A percentile compares a stretch with the other conserved stretches of the same genome.
Conservation (phyloP, 1,140 invertebrate species). For the Drosophila truncata region DNA sequence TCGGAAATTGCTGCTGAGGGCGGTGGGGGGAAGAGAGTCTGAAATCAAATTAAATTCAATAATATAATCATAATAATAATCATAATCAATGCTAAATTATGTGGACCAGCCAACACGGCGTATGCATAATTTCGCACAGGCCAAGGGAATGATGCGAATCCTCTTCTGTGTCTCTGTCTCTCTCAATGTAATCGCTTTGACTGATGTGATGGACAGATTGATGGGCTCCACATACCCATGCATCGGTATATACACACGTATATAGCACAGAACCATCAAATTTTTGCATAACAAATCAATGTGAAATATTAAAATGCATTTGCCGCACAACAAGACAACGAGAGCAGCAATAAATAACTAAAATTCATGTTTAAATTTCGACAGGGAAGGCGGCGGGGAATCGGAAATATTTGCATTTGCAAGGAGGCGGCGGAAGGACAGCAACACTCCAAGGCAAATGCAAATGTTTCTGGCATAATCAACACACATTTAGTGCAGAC, state of each 20-base stretch:
- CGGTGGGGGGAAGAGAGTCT: slow-evolving; percentile 25
- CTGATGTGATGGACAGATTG: slow-evolving; percentile 54
- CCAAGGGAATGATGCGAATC: slow-evolving; percentile 17
- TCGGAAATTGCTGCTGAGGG: slow-evolving; percentile 21
- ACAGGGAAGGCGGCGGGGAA: slow-evolving; percentile 7
- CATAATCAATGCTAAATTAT: slow-evolving; percentile 83
- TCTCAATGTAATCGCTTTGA: slow-evolving; percentile 73
- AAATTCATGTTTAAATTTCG: slow-evolving; percentile 79
- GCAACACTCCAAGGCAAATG: slow-evolving; percentile 59
- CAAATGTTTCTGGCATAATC: slow-evolving; percentile 62
- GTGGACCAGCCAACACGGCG: slow-evolving; percentile 67
- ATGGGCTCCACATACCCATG: slow-evolving; percentile 31
- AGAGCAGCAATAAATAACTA: slow-evolving; percentile 75
- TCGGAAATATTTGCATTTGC: slow-evolving; percentile 67
- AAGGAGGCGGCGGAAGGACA: slow-evolving; percentile 24
- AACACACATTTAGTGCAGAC: slow-evolving; percentile 18
- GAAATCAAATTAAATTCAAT: slow-evolving; percentile 83
- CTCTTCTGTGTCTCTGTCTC: background rate
- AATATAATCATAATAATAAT: slow-evolving; percentile 80
- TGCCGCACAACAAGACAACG: slow-evolving; percentile 66
- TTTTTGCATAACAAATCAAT: slow-evolving; percentile 83
- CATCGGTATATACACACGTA: slow-evolving; percentile 16
- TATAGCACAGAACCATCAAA: slow-evolving; percentile 48
- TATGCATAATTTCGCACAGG: slow-evolving; percentile 71
- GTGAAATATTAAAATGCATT: slow-evolving; percentile 82